These are phyloP conservation scores for Lithophane socia DNA, from an alignment of 2,888 invertebrate species.

Conservation along the genomic window DNA sequence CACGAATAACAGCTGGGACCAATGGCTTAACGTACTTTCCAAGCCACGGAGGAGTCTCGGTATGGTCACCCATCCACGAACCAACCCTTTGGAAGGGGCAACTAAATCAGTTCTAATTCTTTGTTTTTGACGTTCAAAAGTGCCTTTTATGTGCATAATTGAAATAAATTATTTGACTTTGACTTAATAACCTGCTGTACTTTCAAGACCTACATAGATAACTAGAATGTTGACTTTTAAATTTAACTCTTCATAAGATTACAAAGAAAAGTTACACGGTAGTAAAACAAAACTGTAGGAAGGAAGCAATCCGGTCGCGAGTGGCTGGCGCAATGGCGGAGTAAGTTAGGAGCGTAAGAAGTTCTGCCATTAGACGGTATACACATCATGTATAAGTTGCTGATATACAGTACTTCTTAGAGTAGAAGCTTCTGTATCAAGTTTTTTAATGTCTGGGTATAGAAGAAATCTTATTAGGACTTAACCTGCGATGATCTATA, in stretches of 20 bases:
- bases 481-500: neutral
- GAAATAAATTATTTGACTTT: too few species aligned
- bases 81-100: too few species aligned
- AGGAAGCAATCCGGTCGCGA: conserved; percentile 23
- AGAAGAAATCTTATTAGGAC: neutral
- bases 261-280: conserved; percentile 22
- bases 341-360: conserved; percentile 26
- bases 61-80: too few species aligned
- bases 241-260: conserved; percentile 1
- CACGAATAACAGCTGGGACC: too few species aligned
- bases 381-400: neutral
- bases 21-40: too few species aligned
- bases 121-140: too few species aligned
- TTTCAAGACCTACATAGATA: neutral
- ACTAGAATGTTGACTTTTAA: neutral
- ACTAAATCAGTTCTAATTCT: too few species aligned
- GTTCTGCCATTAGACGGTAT: conserved; percentile 5
- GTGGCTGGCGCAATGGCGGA: conserved; percentile 16
- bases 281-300: conserved; percentile 23
- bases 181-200: too few species aligned
- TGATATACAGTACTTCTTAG: neutral
- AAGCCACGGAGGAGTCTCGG: too few species aligned
- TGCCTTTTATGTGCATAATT: too few species aligned
- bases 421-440: neutral
- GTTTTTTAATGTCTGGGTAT: conserved; percentile 1